Conservation (phyloP, 2,113 vertebrate genomes). For the Macquaria ambigua region DNA sequence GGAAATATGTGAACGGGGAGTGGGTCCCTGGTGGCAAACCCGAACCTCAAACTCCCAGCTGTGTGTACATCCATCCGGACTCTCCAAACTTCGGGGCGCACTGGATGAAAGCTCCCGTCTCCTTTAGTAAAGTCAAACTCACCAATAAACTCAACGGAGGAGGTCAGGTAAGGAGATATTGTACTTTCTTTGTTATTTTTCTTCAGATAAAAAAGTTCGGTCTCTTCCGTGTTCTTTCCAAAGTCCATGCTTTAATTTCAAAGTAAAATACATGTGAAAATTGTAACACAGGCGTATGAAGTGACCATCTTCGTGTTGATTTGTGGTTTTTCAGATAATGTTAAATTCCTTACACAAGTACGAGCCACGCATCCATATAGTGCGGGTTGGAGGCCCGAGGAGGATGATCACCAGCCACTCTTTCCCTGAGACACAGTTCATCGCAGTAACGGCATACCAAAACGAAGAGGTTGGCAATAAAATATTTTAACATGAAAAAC, state of each 20-base stretch:
- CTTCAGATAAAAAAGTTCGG: not conserved
- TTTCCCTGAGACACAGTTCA: slow-evolving; percentile 88
- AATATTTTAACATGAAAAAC: not conserved
- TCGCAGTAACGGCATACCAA: slow-evolving; percentile 88
- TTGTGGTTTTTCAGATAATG: slow-evolving; percentile 80
- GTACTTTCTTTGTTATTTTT: not conserved
- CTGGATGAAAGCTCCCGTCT: slow-evolving; percentile 88
- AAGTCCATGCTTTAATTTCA: not conserved
- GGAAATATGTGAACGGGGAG: slow-evolving; percentile 89
- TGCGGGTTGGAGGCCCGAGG: slow-evolving; percentile 85
- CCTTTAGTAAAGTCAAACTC: slow-evolving; percentile 88
- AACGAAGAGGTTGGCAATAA: slow-evolving; percentile 84
- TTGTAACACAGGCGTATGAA: not conserved
- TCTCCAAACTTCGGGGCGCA: slow-evolving; percentile 88
- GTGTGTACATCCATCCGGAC: slow-evolving; percentile 88
- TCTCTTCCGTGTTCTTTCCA: not conserved
- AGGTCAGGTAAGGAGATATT: slow-evolving; percentile 81
- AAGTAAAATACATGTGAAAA: not conserved
- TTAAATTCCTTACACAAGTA: slow-evolving; percentile 88
- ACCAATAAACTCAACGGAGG: slow-evolving; percentile 89
- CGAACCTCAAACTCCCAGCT: slow-evolving; percentile 87
- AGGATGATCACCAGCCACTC: slow-evolving; percentile 88
- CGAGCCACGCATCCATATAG: slow-evolving; percentile 87
- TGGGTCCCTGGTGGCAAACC: slow-evolving; percentile 88
- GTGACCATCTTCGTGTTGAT: not conserved